Conservation (phyloP, 2,113 vertebrate genomes). For the Phalacrocorax brasilianus region DNA sequence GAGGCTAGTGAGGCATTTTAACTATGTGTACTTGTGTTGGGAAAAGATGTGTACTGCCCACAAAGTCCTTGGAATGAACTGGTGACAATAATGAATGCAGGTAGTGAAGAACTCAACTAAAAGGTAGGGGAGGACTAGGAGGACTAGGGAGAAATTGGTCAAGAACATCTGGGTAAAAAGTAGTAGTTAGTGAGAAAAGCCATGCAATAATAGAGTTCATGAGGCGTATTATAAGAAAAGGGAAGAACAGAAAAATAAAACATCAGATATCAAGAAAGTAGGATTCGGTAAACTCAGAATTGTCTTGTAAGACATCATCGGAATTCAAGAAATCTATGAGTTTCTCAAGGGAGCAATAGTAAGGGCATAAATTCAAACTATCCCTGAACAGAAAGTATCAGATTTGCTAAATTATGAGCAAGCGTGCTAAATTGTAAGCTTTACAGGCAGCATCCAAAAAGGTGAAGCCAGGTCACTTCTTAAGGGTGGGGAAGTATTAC, state of each 20-base stretch:
- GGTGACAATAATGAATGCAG: background rate
- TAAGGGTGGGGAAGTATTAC: background rate
- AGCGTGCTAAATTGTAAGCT: background rate
- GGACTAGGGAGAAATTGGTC: background rate
- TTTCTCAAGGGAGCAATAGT: background rate
- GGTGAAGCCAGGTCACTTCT: background rate
- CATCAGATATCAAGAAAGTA: background rate
- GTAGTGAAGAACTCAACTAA: background rate
- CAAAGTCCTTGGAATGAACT: background rate
- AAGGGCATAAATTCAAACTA: background rate
- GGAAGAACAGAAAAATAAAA: background rate
- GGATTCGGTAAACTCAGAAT: background rate
- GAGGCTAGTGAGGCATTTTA: background rate
- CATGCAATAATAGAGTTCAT: background rate
- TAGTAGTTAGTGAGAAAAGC: background rate
- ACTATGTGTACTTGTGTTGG: background rate
- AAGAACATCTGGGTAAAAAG: background rate
- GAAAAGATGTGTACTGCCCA: background rate
- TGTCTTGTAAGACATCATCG: background rate
- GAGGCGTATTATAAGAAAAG: background rate
- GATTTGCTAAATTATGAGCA: background rate
- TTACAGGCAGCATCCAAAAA: background rate
- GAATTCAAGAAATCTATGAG: background rate
- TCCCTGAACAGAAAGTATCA: background rate
- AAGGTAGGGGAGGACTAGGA: background rate